These are phyloP conservation scores for Cyanoderma ruficeps DNA, from an alignment of 2,113 vertebrate species.

Conservation along the genomic window DNA sequence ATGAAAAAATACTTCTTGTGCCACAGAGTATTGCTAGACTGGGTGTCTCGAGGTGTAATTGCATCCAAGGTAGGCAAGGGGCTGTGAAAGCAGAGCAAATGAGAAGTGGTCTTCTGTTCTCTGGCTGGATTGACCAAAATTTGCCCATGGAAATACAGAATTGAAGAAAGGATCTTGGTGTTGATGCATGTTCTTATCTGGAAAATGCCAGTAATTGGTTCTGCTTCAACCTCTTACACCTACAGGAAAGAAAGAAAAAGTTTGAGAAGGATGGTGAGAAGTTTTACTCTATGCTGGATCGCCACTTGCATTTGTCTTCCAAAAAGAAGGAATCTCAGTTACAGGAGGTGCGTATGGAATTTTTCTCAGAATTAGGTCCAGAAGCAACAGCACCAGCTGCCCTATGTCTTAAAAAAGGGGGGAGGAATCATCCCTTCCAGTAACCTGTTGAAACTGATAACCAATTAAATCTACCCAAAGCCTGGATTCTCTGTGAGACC, in stretches of 20 bases:
- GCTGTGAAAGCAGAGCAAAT: background rate
- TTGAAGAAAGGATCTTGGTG: background rate
- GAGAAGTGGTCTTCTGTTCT: background rate
- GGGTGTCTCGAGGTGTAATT: background rate
- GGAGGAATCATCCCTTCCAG: background rate
- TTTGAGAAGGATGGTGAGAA: slow-evolving; percentile 97
- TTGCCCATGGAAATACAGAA: background rate
- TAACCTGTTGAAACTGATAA: background rate
- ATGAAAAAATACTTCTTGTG: background rate
- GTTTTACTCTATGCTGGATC: slow-evolving; percentile 93
- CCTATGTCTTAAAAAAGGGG: background rate
- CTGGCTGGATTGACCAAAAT: background rate
- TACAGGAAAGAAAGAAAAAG: slow-evolving; percentile 93
- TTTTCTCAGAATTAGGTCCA: background rate
- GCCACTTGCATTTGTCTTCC: slow-evolving; percentile 90
- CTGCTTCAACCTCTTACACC: slow-evolving; percentile 10
- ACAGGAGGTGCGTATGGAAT: slow-evolving; percentile 82
- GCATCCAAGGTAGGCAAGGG: background rate
- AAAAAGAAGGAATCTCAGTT: slow-evolving; percentile 96
- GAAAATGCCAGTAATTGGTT: background rate
- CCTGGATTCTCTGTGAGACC: background rate
- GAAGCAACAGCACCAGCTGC: background rate
- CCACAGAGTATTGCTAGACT: background rate
- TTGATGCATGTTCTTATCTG: background rate
- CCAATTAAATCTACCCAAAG: background rate